A percentile compares a stretch with the other conserved stretches of the same genome.
phyloP scores from a whole-genome alignment of 2,888 invertebrate genomes.

The Trissolcus japonicus region DNA sequence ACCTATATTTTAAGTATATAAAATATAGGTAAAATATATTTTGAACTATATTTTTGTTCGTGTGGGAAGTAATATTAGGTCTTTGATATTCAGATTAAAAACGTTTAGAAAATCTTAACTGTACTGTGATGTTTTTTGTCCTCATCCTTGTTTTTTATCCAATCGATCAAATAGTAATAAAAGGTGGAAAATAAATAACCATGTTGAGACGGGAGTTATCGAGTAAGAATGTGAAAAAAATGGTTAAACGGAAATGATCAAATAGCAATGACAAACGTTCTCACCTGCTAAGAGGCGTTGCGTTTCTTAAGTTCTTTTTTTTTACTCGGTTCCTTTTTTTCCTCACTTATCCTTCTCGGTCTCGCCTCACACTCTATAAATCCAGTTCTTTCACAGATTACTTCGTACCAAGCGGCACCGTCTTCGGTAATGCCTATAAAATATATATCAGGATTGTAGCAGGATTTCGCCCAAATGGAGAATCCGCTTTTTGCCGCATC shows the following conservation, averaged over 20 bases:
- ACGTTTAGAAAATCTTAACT: too few species aligned
- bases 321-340: slow-evolving; percentile 26
- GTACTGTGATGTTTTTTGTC: too few species aligned
- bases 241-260: slow-evolving; percentile 7
- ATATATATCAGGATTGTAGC: slow-evolving; percentile 52
- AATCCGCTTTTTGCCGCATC: slow-evolving; percentile 46
- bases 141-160: too few species aligned
- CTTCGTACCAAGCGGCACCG: slow-evolving; percentile 45
- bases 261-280: slow-evolving; percentile 36
- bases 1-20: too few species aligned
- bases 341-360: slow-evolving; percentile 28
- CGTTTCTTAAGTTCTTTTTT: slow-evolving; percentile 27
- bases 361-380: slow-evolving; percentile 58
- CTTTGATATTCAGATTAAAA: background rate
- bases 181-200: too few species aligned
- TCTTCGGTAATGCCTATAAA: slow-evolving; percentile 55
- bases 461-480: slow-evolving; percentile 47
- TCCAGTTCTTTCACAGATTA: slow-evolving; percentile 59
- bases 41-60: too few species aligned
- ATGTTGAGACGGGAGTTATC: background rate
- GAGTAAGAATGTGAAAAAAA: slow-evolving; percentile 7
- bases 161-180: too few species aligned
- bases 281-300: slow-evolving; percentile 38
- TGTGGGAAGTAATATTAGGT: slow-evolving; percentile 1
- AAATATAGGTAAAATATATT: too few species aligned